Base-by-base conservation (phyloP, 92 coral and sea anemone species). In the Plumapathes pennacea region DNA sequence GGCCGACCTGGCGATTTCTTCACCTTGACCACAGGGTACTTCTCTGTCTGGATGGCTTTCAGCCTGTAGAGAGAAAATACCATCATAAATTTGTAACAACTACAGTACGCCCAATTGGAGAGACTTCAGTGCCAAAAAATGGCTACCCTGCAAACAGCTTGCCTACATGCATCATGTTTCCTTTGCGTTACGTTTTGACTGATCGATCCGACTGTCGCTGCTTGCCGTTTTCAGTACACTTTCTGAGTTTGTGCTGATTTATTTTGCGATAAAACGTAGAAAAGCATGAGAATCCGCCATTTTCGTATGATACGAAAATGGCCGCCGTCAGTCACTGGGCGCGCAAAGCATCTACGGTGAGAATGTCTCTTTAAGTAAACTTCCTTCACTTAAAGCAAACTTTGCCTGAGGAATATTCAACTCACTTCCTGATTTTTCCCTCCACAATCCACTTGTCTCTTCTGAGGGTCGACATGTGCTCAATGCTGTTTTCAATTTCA, bases 391-490 rank as follows among this genome's bases (percentile, higher is more conserved):
- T 5, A 2, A 9, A 49, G 12, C 6, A 21, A 3, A 17, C 10
- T 21, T 22, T 17, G 19, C 23, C 1, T 14, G 18, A 53, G 7
- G 29, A 14, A 8, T 25, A 26, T 10, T 34, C 3, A 49, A 80
- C 98, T 79, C 67, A 92, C 98, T 92, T 92, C 53, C 98, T 69
- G 4, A 92, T 80, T 59, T 78, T 87, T 41, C 98, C 98, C 53
- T 92, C 98, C 23, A 85, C 78, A 52, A 92, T 85, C 98, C 98
- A 92, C 48, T 92, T 92, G 56, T 92, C 95, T 30, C 85, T 84
- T 17, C 98, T 72, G 6, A 92, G 78, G 44, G 82, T 88, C 10
- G 98, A 92, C 98, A 92, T 92, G 25, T 68, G 78, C 38, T 92
- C 98, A 39, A 92, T 92, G 54, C 95, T 92, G 46, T 71, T 82